Conservation (phyloP, 2,113 vertebrate species). For the Bombycilla garrulus region DNA sequence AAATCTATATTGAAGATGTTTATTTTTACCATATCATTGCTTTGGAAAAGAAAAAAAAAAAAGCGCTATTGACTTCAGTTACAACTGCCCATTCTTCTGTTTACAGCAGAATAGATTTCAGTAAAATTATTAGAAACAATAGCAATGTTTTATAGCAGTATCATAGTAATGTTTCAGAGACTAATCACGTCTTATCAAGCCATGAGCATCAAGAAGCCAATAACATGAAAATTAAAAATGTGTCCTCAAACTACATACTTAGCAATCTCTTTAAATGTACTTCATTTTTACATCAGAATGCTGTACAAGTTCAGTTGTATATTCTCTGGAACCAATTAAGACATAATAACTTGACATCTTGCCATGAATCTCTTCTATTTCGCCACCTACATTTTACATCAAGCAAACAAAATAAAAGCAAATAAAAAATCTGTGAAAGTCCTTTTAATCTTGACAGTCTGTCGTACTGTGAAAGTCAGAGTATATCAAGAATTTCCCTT, state of each 20-base stretch:
- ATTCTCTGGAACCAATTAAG: conserved; percentile 20
- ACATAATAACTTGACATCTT: neutral
- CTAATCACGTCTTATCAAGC: neutral
- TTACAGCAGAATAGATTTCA: neutral
- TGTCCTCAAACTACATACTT: neutral
- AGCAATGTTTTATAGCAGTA: neutral
- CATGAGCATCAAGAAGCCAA: neutral
- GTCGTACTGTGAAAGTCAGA: neutral
- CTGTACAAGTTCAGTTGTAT: neutral
- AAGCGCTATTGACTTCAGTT: neutral
- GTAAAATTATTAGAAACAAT: neutral
- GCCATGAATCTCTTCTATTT: neutral
- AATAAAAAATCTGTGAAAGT: conserved; percentile 25
- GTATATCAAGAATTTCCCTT: neutral
- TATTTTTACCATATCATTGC: neutral
- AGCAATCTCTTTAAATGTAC: neutral
- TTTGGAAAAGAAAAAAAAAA: neutral
- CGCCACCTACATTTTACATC: neutral
- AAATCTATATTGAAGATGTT: neutral
- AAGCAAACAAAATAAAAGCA: neutral
- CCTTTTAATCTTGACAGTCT: conserved; percentile 34
- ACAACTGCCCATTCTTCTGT: neutral
- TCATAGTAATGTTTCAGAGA: neutral
- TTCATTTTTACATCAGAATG: neutral
- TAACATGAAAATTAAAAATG: neutral